Base-by-base conservation (phyloP, 2,113 vertebrate species). In the Cinclus mexicanus region DNA sequence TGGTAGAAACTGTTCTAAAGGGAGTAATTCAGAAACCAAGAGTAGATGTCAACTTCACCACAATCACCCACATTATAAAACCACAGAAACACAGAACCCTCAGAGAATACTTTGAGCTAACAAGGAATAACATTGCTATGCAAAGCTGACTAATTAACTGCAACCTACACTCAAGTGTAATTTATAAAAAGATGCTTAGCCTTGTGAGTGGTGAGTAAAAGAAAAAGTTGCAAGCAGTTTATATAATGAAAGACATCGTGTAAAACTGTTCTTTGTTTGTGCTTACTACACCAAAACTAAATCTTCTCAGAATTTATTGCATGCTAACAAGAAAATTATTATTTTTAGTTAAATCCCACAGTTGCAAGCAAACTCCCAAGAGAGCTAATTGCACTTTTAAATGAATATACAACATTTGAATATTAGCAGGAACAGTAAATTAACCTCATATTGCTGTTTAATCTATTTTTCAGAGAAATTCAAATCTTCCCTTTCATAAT, bases 261-360 rank as follows among this genome's bases (percentile, higher is more conserved):
- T 65, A 83, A 78, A 96, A 74, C 31, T 67, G 10, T n/a, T 94
- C 74, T 96, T 87, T 79, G 10, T 92, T 97, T 96, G 63, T 94
- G 94, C 94, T 95, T 96, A 95, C 91, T 55, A 77, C 68, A 93
- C 47, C 82, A 92, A 95, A 95, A 94, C 41, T 25, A 56, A 78
- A 61, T 63, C 65, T 70, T 84, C 69, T 67, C 78, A 85, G 55
- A 87, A 95, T 93, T 83, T 88, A 94, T 44, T 88, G 74, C 91
- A 89, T 50, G 69, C 64, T 87, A 85, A 90, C 70, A 87, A 93
- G 91, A 60, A 83, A 87, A 91, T 89, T 69, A 87, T 50, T 93
- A 88, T 96, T 94, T 97, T 91, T 87, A 94, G 75, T 83, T 70
- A 87, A 95, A 87, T 86, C 87, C 91, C 93, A 71, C n/a, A 53